Conservation (phyloP, 2,888 invertebrate genomes). For the Carterocephalus palaemon region DNA sequence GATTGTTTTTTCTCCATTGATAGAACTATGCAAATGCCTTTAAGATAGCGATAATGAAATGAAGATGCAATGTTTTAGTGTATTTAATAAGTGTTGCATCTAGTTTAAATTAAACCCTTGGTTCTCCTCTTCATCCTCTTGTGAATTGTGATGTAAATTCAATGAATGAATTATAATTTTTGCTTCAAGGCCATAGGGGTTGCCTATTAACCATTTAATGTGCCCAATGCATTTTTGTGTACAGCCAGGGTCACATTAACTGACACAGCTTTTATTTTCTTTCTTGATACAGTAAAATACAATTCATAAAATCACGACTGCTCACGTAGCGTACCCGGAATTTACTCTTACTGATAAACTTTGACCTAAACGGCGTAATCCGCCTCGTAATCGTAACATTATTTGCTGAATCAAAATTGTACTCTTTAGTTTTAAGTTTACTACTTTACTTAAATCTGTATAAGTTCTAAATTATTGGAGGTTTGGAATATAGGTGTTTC, state of each 20-base stretch:
- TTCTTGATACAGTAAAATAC: no score
- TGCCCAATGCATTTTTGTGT: conserved; percentile 11
- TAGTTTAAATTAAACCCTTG: no score
- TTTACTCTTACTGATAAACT: conserved; percentile 13
- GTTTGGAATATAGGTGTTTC: no score
- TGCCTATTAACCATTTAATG: neutral
- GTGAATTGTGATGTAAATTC: conserved; percentile 9
- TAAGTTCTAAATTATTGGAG: no score
- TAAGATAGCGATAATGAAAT: neutral
- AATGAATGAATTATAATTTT: no score
- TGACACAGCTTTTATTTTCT: conserved; percentile 4
- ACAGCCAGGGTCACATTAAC: conserved; percentile 4
- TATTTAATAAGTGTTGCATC: conserved; percentile 1
- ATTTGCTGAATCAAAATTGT: no score
- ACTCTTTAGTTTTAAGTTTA: no score
- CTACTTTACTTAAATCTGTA: no score
- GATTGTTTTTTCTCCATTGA: conserved; percentile 18
- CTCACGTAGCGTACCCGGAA: neutral
- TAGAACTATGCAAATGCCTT: neutral
- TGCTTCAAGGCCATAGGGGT: conserved; percentile 16
- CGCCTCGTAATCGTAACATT: neutral
- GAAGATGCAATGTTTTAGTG: neutral
- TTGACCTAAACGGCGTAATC: conserved; percentile 11
- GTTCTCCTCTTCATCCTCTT: neutral
- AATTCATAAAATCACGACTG: conserved; percentile 1